Base-by-base conservation (phyloP, 92 coral and sea anemone species). In the Porites rus region DNA sequence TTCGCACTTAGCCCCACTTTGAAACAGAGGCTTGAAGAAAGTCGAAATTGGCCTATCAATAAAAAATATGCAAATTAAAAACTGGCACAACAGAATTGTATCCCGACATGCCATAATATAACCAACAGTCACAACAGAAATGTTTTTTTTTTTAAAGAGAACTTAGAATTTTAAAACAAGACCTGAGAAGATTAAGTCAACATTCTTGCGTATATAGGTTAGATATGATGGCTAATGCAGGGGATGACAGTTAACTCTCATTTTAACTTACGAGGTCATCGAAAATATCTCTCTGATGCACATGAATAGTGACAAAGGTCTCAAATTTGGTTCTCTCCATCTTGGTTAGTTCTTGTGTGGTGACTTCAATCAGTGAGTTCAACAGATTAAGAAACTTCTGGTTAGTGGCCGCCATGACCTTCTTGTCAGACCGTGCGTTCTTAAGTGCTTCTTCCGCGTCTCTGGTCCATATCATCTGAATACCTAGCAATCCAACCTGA, bases 391-490 rank as follows among this genome's bases (percentile, higher is more conserved):
- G 81, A 80, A 95, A 95, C 98, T 93, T 95, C 89, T 95, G 98
- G 82, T 95, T 95, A 65, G 98, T 95, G 10, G 98, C 82, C 10
- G 93, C 89, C 98, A 95, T 95, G 82, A 93, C 86, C 78, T 93
- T 95, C 89, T 84, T 95, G 84, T 95, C 98, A 1, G 96, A 92
- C 50, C 98, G 98, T 28, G 98, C 96, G 84, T 95, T 93, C 31
- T 95, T 93, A 0, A 95, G 84, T 12, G 98, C 98, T 54, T 95
- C 98, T 70, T 95, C 98, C 3, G 98, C 98, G 80, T 95, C 98
- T 38, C 98, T 89, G 20, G 98, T 95, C 98, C 98, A 95, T 59
- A 95, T 95, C 98, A 95, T 95, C 86, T 95, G 98, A 72, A 95
- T 95, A 2, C 98, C 98, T 20, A 95, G 86, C 14, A 95, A 76